Evolutionary conservation across 1,140 invertebrate species (phyloP), one percentile per base, ranked within the genome.

Genomic region (Atopsyche davidsoni): DNA sequence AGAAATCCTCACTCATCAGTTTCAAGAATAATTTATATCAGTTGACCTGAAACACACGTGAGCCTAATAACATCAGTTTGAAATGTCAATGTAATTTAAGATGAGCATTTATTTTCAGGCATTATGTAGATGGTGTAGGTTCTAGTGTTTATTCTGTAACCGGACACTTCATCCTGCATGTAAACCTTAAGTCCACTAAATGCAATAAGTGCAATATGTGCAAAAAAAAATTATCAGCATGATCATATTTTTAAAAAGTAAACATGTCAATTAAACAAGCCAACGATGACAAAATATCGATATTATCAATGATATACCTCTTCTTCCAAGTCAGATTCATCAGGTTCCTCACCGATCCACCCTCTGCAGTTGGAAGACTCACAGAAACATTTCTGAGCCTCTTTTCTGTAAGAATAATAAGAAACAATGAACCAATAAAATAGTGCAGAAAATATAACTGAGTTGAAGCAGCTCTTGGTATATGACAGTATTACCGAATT

Each of bases 341-440:
- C 81, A 1, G 87, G 87, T 55, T 89, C 82, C 43, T 87, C 86
- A 6, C 94, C 94, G 45, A 98, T 92, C 83, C 89, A 94, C 4
- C 96, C 95, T 4, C 92, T 80, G 67, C 96, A 98, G 56, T 82
- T 86, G 3, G 75, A 55, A 2, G 90, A 77, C 57, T 89, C 90
- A 67, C 96, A 98, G 67, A 80, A 96, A 74, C 96, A 98, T 51
- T 85, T 86, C 69, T 98, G 93, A 1, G 93, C 92, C 68, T 93
- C 89, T 72, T 95, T 91, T 2, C 86, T 87, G 63, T 44, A 66
- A 53, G 56, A 48, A 40, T 13, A 53, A 60, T 28, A 11, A 45
- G 21, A 35, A 51, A 14, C 14, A 6, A 44, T n/a, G n/a, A n/a
- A 47, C 21, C 45, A 18, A 36, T 45, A 35, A 53, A 13, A 32